A percentile compares a stretch with the other conserved stretches of the same genome.
Conservation (phyloP, 2,797 vertebrate genomes). For the Manis javanica region DNA sequence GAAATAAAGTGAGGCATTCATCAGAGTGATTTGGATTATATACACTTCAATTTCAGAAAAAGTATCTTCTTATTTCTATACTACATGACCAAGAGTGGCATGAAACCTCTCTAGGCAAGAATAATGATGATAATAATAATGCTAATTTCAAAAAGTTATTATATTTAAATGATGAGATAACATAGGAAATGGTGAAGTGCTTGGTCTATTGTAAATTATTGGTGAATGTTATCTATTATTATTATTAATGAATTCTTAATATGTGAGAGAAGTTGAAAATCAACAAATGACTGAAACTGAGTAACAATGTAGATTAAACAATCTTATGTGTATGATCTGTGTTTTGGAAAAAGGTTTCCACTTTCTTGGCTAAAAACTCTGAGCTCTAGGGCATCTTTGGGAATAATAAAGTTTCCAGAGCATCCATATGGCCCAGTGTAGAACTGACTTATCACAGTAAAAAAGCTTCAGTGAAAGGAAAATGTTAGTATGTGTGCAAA, state of each 20-base stretch:
- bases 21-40: neutral
- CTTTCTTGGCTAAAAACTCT: neutral
- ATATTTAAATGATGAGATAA: neutral
- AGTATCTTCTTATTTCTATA: neutral
- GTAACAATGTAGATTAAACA: neutral
- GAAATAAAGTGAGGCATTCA: neutral
- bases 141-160: neutral
- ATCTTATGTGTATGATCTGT: neutral
- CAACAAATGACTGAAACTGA: neutral
- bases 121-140: neutral
- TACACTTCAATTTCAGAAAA: neutral
- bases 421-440: neutral
- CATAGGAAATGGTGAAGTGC: neutral
- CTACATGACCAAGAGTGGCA: neutral
- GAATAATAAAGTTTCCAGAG: neutral
- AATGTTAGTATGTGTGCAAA: neutral
- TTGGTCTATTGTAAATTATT: neutral
- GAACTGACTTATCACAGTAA: neutral
- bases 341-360: neutral
- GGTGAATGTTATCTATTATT: neutral
- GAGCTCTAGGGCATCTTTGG: neutral
- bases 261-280: neutral
- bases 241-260: neutral
- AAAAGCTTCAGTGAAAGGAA: slow-evolving; percentile 24
- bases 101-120: neutral